phyloP scores from a whole-genome alignment of 2,797 vertebrate genomes.

The Poecilia velifera region DNA sequence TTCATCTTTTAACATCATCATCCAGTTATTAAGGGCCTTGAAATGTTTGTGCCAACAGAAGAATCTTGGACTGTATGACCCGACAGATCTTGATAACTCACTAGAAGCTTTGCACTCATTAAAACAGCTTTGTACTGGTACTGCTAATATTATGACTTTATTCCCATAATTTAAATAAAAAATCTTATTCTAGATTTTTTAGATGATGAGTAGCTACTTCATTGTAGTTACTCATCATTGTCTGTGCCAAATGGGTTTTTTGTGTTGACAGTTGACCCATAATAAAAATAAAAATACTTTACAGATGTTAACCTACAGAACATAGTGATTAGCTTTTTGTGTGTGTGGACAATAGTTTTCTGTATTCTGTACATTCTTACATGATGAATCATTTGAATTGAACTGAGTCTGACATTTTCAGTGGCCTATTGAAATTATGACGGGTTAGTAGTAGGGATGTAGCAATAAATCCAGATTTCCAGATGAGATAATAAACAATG shows the following conservation, averaged over 20 bases:
- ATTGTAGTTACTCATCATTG: constrained; percentile 18
- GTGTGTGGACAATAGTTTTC: neutral
- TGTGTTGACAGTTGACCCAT: constrained; percentile 9
- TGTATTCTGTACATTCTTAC: neutral
- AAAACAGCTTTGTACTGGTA: neutral
- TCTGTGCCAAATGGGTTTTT: constrained; percentile 47
- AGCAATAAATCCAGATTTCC: neutral
- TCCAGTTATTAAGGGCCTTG: neutral
- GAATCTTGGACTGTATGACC: neutral
- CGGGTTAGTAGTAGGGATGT: neutral
- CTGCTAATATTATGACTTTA: neutral
- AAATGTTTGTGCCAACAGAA: neutral
- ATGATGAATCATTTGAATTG: neutral
- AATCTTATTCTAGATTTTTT: too few relatives aligned
- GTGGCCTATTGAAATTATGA: neutral
- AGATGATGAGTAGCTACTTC: too few relatives aligned
- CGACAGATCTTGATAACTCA: neutral
- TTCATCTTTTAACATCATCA: neutral
- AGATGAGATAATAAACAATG: neutral
- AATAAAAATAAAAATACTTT: constrained; percentile 40
- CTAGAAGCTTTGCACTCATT: neutral
- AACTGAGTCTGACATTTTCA: neutral
- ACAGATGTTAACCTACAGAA: constrained; percentile 18
- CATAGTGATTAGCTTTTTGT: neutral
- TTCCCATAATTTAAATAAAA: too few relatives aligned